A percentile compares a stretch with the other conserved stretches of the same genome.
Conservation (phyloP, 2,113 vertebrate genomes). For the Parus major region DNA sequence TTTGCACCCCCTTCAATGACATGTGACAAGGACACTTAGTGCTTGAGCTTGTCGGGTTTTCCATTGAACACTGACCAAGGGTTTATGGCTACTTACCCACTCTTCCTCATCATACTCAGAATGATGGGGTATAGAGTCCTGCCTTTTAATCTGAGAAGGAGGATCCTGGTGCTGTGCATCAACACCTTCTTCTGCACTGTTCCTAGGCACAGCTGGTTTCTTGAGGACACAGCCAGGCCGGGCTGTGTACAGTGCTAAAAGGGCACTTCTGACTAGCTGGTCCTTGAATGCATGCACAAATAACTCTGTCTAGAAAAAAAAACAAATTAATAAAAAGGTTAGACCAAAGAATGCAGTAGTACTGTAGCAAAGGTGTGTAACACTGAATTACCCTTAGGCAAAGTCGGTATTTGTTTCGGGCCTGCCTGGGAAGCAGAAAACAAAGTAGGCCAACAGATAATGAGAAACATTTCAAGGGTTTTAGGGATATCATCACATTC, state of each 20-base stretch:
- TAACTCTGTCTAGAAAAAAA: slow-evolving; percentile 83
- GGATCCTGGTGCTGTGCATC: slow-evolving; percentile 65
- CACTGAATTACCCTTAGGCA: background rate
- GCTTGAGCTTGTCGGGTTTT: background rate
- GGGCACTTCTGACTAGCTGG: slow-evolving; percentile 92
- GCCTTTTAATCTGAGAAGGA: slow-evolving; percentile 64
- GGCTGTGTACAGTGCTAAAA: slow-evolving; percentile 90
- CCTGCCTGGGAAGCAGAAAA: background rate
- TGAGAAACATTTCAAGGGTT: background rate
- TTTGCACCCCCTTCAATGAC: background rate
- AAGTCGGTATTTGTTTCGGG: background rate
- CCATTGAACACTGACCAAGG: background rate
- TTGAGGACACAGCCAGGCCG: slow-evolving; percentile 86
- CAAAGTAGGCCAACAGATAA: background rate
- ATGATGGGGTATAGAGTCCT: slow-evolving; percentile 92
- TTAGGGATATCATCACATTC: background rate
- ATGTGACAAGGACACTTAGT: background rate
- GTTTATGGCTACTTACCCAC: slow-evolving; percentile 82
- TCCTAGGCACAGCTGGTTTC: slow-evolving; percentile 70
- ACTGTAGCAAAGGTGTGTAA: background rate
- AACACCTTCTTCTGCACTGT: slow-evolving; percentile 31
- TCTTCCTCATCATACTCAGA: slow-evolving; percentile 96
- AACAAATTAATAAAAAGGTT: background rate
- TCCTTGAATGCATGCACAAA: slow-evolving; percentile 96
- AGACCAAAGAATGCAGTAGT: background rate